Percentiles rank a stretch among this genome's conserved stretches.
Conservation (phyloP, 2,888 invertebrate species). For the Sphecodes monilicornis region DNA sequence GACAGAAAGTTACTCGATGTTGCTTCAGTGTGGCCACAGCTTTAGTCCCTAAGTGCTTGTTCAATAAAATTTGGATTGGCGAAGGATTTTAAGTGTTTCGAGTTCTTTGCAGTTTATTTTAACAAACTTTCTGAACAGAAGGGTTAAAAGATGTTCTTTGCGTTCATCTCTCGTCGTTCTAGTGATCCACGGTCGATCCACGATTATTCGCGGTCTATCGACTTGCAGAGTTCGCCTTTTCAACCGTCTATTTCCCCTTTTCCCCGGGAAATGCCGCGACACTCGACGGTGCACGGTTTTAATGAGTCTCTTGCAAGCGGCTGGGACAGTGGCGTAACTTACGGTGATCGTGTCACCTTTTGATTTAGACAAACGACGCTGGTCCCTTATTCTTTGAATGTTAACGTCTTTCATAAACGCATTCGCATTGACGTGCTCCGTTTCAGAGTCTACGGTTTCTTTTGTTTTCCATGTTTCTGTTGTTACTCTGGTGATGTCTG, state of each 20-base stretch:
- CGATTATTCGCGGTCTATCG: not conserved
- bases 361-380: slow-evolving; percentile 1
- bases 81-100: too few species aligned
- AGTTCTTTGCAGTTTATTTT: not conserved
- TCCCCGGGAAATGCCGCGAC: slow-evolving; percentile 44
- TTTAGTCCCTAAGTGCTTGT: too few species aligned
- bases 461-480: not conserved
- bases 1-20: too few species aligned
- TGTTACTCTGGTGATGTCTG: too few species aligned
- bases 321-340: slow-evolving; percentile 51
- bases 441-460: not conserved
- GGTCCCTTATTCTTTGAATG: not conserved
- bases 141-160: not conserved
- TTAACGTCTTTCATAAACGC: not conserved
- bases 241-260: slow-evolving; percentile 1
- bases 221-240: slow-evolving; percentile 31
- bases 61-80: too few species aligned
- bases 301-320: slow-evolving; percentile 72
- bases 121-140: too few species aligned
- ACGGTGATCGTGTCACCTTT: slow-evolving; percentile 25
- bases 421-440: not conserved
- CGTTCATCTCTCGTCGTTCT: not conserved
- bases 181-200: not conserved
- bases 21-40: too few species aligned
- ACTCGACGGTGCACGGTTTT: slow-evolving; percentile 64